A percentile compares a stretch with the other conserved stretches of the same genome.
These are phyloP conservation scores for Rhinichthys klamathensis DNA, from an alignment of 2,113 vertebrate genomes.

Conservation along the genomic window DNA sequence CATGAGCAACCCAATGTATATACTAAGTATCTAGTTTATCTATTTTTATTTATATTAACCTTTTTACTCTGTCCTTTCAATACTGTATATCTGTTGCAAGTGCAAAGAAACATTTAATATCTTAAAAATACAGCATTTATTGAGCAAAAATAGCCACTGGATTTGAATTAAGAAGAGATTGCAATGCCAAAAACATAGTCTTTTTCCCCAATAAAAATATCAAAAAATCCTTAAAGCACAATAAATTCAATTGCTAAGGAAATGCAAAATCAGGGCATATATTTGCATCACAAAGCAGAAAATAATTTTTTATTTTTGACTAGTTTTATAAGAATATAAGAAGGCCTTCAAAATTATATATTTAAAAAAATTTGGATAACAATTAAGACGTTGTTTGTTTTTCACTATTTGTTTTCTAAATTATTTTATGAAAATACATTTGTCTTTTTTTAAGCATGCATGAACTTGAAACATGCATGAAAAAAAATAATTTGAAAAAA, in stretches of 20 bases:
- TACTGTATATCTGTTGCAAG: not conserved
- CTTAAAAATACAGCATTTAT: not conserved
- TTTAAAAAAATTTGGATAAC: not conserved
- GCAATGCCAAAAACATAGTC: not conserved
- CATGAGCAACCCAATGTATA: not conserved
- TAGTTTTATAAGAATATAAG: not conserved
- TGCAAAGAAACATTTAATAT: not conserved
- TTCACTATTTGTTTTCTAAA: not conserved
- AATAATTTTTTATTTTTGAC: not conserved
- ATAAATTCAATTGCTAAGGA: not conserved
- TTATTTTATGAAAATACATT: not conserved
- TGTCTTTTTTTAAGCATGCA: not conserved
- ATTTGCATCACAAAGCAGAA: not conserved
- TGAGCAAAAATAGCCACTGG: not conserved
- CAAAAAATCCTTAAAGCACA: not conserved
- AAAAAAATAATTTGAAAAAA: too few species aligned
- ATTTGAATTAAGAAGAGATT: not conserved
- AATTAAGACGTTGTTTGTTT: too few species aligned
- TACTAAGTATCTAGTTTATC: constrained; percentile 15
- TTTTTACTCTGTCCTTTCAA: not conserved
- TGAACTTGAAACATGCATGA: too few species aligned
- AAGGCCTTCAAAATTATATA: not conserved
- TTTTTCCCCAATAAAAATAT: not conserved
- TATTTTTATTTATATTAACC: not conserved
- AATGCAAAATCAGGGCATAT: not conserved